Conservation (phyloP, 2,888 invertebrate species). For the Dichetophora obliterata region DNA sequence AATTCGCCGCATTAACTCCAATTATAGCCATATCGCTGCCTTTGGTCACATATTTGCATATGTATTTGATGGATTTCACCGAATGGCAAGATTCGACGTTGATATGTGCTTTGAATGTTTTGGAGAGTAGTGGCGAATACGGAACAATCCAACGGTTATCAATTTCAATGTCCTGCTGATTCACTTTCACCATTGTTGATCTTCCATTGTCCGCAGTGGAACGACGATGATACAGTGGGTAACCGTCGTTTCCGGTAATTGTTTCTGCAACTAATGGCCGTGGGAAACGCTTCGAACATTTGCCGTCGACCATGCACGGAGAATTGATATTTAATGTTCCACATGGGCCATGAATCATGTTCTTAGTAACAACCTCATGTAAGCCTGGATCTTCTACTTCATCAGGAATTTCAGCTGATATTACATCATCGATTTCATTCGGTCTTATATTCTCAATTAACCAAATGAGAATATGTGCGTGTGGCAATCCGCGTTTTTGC, state of each 20-base stretch:
- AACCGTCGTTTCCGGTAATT: slow-evolving; percentile 42
- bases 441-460: slow-evolving; percentile 53
- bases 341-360: slow-evolving; percentile 49
- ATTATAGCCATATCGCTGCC: slow-evolving; percentile 61
- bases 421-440: slow-evolving; percentile 57
- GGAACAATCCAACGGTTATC: slow-evolving; percentile 63
- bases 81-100: slow-evolving; percentile 68
- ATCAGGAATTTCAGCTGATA: slow-evolving; percentile 54
- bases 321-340: slow-evolving; percentile 45
- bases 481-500: slow-evolving; percentile 62
- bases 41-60: slow-evolving; percentile 69
- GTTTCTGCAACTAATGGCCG: slow-evolving; percentile 41
- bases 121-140: slow-evolving; percentile 56
- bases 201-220: slow-evolving; percentile 35
- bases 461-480: slow-evolving; percentile 61
- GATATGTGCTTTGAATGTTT: slow-evolving; percentile 61
- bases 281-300: slow-evolving; percentile 49
- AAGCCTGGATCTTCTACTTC: slow-evolving; percentile 42
- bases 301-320: slow-evolving; percentile 48
- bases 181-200: slow-evolving; percentile 24
- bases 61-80: slow-evolving; percentile 66
- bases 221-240: slow-evolving; percentile 44
- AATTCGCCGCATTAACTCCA: slow-evolving; percentile 35
- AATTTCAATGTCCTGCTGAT: slow-evolving; percentile 18
- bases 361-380: slow-evolving; percentile 43